Evolutionary conservation across 2,797 vertebrate species (phyloP).

Genomic region (Tarsius wallacei): DNA sequence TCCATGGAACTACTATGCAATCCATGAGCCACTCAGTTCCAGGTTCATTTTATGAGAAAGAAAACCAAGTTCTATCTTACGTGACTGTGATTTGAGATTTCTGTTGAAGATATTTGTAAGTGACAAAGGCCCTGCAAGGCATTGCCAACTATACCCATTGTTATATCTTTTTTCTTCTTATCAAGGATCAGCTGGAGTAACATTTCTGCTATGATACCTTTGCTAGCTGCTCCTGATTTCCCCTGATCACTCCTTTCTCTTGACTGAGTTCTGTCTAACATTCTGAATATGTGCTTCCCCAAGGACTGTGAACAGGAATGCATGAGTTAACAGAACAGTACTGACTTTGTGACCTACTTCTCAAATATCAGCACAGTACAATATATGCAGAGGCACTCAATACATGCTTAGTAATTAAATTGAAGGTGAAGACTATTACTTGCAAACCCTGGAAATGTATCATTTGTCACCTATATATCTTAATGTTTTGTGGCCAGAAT

Average conservation of each 20-base stretch:
- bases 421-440: not conserved
- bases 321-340: not conserved
- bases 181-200: not conserved
- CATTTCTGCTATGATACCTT: not conserved
- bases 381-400: not conserved
- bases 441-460: not conserved
- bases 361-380: not conserved
- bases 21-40: not conserved
- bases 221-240: not conserved
- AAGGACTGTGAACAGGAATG: not conserved
- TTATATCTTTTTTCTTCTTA: not conserved
- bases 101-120: not conserved
- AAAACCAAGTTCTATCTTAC: not conserved
- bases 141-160: not conserved
- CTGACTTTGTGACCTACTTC: rapidly evolving
- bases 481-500: not conserved
- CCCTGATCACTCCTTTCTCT: not conserved
- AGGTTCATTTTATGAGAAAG: not conserved
- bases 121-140: not conserved
- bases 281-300: not conserved
- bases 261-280: not conserved
- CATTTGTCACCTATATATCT: not conserved
- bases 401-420: not conserved
- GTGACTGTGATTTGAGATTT: slow-evolving; percentile 5
- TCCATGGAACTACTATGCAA: not conserved